Base-by-base conservation (phyloP, 2,113 vertebrate species). In the Zapornia atra region DNA sequence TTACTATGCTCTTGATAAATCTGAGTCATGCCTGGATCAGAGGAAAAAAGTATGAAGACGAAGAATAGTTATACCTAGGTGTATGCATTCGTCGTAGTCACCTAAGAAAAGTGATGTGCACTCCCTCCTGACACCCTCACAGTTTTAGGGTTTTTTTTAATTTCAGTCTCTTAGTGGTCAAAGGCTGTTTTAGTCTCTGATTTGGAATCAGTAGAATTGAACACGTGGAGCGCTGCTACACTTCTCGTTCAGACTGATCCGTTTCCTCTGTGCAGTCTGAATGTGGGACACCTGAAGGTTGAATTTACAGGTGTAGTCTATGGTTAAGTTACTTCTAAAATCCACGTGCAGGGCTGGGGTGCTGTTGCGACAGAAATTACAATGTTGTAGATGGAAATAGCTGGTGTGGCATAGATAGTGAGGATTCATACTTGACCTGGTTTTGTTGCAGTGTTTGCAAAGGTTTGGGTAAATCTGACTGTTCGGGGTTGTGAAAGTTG, bases 51-150 rank as follows among this genome's bases (percentile, higher is more conserved):
- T 29, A 29, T 3, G 5, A 17, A 51, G 21, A 63, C 9, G 17
- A 71, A 26, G 9, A 53, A 44, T 22, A 18, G 7, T 31, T 54
- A 33, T 6, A 22, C 5, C 31, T 66, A 18, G 9, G 24, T 71
- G 6, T 24, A 12, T 38, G 24, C n/a, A 34, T 78, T 92, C 7
- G 8, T 57, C 22, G n/a, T 5, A 86, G 10, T 77, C 4, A 46
- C 28, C 12, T 64, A 46, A 60, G 15, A 29, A 42, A 80, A 80
- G 33, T 17, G 3, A 59, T 42, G 15, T 20, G 8, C 11, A 1
- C 2, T 2, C 7, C 10, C 5, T 4, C 10, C 7, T 14, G 1
- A 2, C 3, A 7, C 10, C 9, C 5, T 8, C 7, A 22, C 1
- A 2, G 7, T 33, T 31, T 40, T 31, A 28, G 44, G 40, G 40